phyloP scores from a whole-genome alignment of 2,113 vertebrate species.

The Psilopogon haemacephalus region DNA sequence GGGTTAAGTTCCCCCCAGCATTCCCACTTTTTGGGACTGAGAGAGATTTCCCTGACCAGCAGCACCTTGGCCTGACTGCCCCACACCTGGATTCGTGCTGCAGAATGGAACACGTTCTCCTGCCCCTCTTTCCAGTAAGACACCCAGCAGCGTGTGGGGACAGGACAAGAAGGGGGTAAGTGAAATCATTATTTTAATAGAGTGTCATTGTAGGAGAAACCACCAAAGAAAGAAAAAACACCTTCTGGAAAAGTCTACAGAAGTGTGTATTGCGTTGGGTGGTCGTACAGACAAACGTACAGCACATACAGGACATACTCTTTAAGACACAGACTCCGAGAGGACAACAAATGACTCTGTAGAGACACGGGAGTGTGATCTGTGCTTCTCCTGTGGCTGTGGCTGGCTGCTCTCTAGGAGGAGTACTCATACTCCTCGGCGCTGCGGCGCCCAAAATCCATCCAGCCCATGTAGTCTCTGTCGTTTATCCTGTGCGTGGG shows the following conservation, averaged over 20 bases:
- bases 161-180: constrained; percentile 50
- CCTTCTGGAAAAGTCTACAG: constrained; percentile 83
- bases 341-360: constrained; percentile 64
- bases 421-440: constrained; percentile 93
- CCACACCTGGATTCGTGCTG: not conserved
- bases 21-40: not conserved
- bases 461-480: constrained; percentile 97
- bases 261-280: constrained; percentile 80
- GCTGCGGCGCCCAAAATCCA: constrained; percentile 97
- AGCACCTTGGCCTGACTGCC: not conserved
- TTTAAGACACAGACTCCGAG: constrained; percentile 76
- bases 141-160: constrained; percentile 26
- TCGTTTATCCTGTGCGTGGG: constrained; percentile 91
- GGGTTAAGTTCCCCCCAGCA: not conserved
- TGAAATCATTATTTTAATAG: constrained; percentile 78
- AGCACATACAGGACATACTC: constrained; percentile 81
- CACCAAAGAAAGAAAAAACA: constrained; percentile 62
- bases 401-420: constrained; percentile 73
- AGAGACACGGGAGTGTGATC: constrained; percentile 40
- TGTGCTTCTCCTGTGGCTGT: not conserved
- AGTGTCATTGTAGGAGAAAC: constrained; percentile 66
- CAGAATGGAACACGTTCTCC: not conserved
- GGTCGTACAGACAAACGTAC: constrained; percentile 86
- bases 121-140: constrained; percentile 49
- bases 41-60: not conserved